These are phyloP conservation scores for Anagyrus pseudococci DNA, from an alignment of 2,888 invertebrate genomes.

Conservation along the genomic window DNA sequence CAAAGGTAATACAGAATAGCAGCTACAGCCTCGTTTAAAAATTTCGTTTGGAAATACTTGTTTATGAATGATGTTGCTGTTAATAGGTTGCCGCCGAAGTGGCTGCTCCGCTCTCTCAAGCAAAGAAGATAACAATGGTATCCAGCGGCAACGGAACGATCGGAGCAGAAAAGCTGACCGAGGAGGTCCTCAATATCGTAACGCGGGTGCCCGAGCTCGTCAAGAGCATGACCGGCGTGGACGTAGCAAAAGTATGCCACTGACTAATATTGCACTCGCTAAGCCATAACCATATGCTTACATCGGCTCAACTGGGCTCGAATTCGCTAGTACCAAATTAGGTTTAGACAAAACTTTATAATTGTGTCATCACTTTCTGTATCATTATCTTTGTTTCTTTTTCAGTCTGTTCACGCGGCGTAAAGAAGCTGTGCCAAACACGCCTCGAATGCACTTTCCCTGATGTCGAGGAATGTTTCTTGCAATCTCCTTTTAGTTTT, in stretches of 20 bases:
- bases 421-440: slow-evolving; percentile 48
- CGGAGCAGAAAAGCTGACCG: slow-evolving; percentile 93
- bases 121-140: slow-evolving; percentile 96
- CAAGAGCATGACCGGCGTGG: slow-evolving; percentile 91
- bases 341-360: background rate
- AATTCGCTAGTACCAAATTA: slow-evolving; percentile 27
- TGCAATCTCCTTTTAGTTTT: slow-evolving; percentile 23
- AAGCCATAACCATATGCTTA: slow-evolving; percentile 20
- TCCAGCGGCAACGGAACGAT: slow-evolving; percentile 90
- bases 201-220: slow-evolving; percentile 91
- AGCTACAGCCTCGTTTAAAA: too few relatives aligned
- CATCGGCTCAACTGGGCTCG: background rate
- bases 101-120: slow-evolving; percentile 92
- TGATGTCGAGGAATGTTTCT: slow-evolving; percentile 32
- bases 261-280: slow-evolving; percentile 21
- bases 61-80: background rate
- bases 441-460: slow-evolving; percentile 34
- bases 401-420: slow-evolving; percentile 59
- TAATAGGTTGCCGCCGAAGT: slow-evolving; percentile 92
- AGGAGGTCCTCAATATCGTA: slow-evolving; percentile 93
- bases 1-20: slow-evolving; percentile 75
- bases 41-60: background rate
- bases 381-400: slow-evolving; percentile 38
- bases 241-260: slow-evolving; percentile 79
- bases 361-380: too few relatives aligned